These are phyloP conservation scores for Meliscaeva auricollis DNA, from an alignment of 2,888 invertebrate species.

Conservation along the genomic window DNA sequence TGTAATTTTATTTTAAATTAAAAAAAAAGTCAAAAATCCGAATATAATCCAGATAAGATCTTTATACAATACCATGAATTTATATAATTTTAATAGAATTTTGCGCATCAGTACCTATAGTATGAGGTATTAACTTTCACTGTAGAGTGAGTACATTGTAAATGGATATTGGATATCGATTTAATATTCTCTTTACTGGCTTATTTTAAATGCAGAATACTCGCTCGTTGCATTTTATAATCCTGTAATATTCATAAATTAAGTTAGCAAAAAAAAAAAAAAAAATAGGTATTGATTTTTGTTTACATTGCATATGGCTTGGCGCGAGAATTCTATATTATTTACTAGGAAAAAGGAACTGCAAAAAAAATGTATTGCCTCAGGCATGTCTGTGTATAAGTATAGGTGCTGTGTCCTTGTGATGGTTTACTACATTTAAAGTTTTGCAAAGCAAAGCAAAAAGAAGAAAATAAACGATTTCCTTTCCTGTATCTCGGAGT, in stretches of 20 bases:
- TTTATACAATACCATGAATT: background rate
- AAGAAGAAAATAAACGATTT: constrained; percentile 3
- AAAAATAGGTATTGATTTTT: constrained; percentile 29
- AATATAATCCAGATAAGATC: background rate
- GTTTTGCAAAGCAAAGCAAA: background rate
- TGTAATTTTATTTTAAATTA: background rate
- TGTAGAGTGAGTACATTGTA: too few species aligned
- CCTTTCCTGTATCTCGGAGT: constrained; percentile 5
- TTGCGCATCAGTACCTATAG: background rate
- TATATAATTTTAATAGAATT: constrained; percentile 4
- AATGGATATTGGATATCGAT: constrained; percentile 17
- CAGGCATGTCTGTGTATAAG: constrained; percentile 9
- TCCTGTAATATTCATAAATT: constrained; percentile 27
- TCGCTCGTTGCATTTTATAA: constrained; percentile 29
- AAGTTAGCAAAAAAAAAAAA: background rate
- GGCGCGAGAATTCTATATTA: constrained; percentile 18
- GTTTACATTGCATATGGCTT: background rate
- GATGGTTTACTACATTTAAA: background rate
- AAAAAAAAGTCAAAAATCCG: background rate
- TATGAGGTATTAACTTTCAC: constrained; percentile 6
- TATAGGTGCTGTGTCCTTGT: constrained; percentile 21
- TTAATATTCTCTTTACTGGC: background rate
- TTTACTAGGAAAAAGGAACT: constrained; percentile 2
- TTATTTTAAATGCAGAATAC: background rate
- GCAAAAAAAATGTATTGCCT: background rate